A percentile compares a stretch with the other conserved stretches of the same genome.
These are phyloP conservation scores for Carollia perspicillata DNA, from an alignment of 2,113 vertebrate species.

Conservation along the genomic window DNA sequence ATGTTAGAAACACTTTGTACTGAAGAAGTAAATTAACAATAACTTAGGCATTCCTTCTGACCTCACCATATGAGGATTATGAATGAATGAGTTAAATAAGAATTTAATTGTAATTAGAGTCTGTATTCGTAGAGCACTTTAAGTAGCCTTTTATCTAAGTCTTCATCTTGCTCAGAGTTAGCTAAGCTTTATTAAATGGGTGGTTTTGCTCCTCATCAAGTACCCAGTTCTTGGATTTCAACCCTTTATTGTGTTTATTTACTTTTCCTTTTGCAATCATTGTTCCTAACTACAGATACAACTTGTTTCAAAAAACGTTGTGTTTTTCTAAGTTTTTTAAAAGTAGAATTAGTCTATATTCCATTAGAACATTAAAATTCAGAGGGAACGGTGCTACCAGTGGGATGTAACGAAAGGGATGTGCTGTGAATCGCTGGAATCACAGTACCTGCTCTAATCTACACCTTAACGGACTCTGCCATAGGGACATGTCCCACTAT, in stretches of 20 bases:
- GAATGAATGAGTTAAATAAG: background rate
- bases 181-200: background rate
- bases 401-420: background rate
- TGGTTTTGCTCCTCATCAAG: constrained; percentile 32
- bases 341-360: background rate
- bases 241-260: background rate
- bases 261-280: constrained; percentile 5
- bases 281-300: background rate
- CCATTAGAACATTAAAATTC: constrained; percentile 26
- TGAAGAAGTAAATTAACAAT: background rate
- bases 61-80: background rate
- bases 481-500: background rate
- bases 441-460: background rate
- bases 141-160: background rate
- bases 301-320: constrained; percentile 46
- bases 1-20: constrained; percentile 5
- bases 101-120: constrained; percentile 10
- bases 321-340: background rate
- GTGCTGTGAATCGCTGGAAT: background rate
- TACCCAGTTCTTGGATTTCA: background rate
- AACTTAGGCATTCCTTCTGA: constrained; percentile 28
- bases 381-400: background rate
- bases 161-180: background rate
- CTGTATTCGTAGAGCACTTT: background rate
- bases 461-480: background rate